Evolutionary conservation across 2,888 invertebrate species (phyloP).

Genomic region (Escarpia spicata): DNA sequence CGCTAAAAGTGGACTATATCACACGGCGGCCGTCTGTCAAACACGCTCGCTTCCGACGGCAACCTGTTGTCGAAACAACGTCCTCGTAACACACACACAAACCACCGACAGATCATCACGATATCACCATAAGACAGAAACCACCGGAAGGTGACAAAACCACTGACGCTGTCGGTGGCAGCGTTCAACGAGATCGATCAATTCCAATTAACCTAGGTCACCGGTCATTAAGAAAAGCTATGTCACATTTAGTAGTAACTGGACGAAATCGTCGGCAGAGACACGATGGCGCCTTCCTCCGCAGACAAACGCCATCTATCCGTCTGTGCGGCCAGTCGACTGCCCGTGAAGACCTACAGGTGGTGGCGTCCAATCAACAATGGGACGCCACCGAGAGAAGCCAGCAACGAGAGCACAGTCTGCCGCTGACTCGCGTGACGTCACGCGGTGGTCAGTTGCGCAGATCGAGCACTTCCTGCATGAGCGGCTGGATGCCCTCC

Average conservation of each 20-base stretch:
- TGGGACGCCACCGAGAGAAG: background rate
- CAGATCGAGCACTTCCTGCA: conserved; percentile 95
- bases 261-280: background rate
- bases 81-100: background rate
- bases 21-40: background rate
- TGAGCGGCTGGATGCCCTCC: conserved; percentile 87
- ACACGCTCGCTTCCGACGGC: background rate
- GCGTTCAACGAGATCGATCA: conserved; percentile 8
- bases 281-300: background rate
- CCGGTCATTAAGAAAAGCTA: conserved; percentile 12
- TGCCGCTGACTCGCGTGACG: background rate
- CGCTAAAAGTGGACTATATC: background rate
- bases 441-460: background rate
- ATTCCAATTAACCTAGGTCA: conserved; percentile 14
- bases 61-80: background rate
- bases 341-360: background rate
- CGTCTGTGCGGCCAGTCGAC: no score
- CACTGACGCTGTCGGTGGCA: background rate
- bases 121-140: background rate
- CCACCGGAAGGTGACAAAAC: conserved; percentile 4
- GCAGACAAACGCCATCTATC: background rate
- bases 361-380: background rate
- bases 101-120: background rate
- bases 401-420: background rate
- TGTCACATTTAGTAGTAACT: conserved; percentile 16